Percentiles rank a stretch among this genome's conserved stretches.
Conservation (phyloP, 1,140 invertebrate genomes). For the Diplogasteroides magnus region DNA sequence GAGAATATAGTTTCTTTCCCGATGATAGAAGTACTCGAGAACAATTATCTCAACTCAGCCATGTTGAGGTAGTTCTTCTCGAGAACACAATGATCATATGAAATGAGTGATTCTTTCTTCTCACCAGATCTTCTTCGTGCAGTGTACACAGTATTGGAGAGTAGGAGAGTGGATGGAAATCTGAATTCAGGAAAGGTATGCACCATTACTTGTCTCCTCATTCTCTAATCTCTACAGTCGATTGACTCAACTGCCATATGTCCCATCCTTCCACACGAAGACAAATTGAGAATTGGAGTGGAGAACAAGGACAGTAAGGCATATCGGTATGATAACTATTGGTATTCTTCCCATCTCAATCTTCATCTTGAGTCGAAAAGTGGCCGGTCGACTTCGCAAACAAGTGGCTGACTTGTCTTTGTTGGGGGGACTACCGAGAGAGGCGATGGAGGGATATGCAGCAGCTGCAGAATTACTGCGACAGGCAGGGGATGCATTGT, state of each 20-base stretch:
- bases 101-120: too few species aligned
- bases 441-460: slow-evolving; percentile 46
- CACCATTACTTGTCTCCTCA: too few species aligned
- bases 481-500: slow-evolving; percentile 41
- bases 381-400: slow-evolving; percentile 49
- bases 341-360: too few species aligned
- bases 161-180: slow-evolving; percentile 37
- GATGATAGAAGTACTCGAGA: too few species aligned
- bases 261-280: slow-evolving; percentile 46
- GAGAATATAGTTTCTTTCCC: too few species aligned
- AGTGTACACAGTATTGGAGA: slow-evolving; percentile 51
- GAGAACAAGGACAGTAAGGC: slow-evolving; percentile 46
- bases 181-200: background rate
- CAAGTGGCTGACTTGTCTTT: slow-evolving; percentile 49
- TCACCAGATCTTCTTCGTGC: slow-evolving; percentile 43
- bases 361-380: slow-evolving; percentile 35
- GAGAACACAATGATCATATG: too few species aligned
- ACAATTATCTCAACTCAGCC: too few species aligned
- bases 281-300: slow-evolving; percentile 44
- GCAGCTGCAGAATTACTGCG: slow-evolving; percentile 47
- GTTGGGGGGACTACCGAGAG: slow-evolving; percentile 42
- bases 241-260: slow-evolving; percentile 26
- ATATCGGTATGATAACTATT: slow-evolving; percentile 36
- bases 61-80: too few species aligned
- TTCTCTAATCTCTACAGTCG: too few species aligned